Base-by-base conservation (phyloP, 2,888 invertebrate species). In the Plagiodera versicolora region DNA sequence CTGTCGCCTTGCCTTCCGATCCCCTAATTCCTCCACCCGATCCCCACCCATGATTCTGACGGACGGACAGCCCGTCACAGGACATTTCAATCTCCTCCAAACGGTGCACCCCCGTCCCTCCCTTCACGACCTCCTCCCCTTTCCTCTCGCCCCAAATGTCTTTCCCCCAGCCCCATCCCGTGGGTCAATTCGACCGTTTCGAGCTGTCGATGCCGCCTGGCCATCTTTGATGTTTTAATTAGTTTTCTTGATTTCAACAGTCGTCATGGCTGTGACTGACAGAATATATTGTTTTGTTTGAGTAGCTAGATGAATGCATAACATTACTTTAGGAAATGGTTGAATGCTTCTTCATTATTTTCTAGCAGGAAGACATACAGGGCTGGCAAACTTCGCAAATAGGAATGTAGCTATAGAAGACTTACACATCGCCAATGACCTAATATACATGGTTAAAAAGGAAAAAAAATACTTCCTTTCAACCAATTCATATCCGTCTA, bases 141-240 rank as follows among this genome's bases (percentile, higher is more conserved):
- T 17, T 53, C 50, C 55, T 51, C 52, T 45, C 63, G 58, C 59
- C 59, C 52, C 59, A 6, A 24, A 6, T 24, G 4, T 24, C 24
- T 24, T 24, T 6, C 24, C 24, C 24, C 24, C 24, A 24, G 3
- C 24, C 24, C 24, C 24, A 24, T 67, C 66, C 64, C 63, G 65
- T 56, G 67, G 66, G 52, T 65, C 67, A 66, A 64, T 65, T 68
- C 69, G 67, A 64, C 64, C 65, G 39, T 10, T n/a, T 2, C 53
- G 39, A 58, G 62, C 52, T 58, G 68, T 67, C 68, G 65, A 67
- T 66, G 68, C 61, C 65, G 64, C 61, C 66, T 65, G 70, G 73
- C 71, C 72, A 74, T 74, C 74, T 75, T 74, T 75, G 75, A 75
- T 75, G 75, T 75, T 74, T 74, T 75, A 74, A 75, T 75, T 75